Percentiles rank a stretch among this genome's conserved stretches.
Evolutionary conservation across 1,140 invertebrate genomes (phyloP).

Genomic region (Temnothorax nylanderi): DNA sequence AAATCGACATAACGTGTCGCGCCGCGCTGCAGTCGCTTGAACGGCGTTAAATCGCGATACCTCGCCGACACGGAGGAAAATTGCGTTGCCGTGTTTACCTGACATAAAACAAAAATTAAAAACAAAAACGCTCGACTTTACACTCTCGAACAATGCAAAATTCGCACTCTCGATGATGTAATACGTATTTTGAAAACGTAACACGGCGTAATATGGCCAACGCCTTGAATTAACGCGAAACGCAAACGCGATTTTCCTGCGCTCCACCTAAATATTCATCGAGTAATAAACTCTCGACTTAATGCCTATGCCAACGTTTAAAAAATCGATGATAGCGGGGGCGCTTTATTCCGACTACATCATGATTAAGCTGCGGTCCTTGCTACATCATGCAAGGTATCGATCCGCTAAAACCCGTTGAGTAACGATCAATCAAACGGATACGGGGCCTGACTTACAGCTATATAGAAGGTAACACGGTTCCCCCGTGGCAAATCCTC

Average conservation of each 20-base stretch:
- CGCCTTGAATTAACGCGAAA: neutral
- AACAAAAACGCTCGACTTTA: neutral
- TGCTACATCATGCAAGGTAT: slow-evolving; percentile 39
- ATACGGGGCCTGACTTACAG: slow-evolving; percentile 50
- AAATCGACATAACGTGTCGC: slow-evolving; percentile 63
- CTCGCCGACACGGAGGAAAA: slow-evolving; percentile 1
- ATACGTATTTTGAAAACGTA: neutral
- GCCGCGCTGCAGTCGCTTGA: slow-evolving; percentile 46
- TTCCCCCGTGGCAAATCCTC: slow-evolving; percentile 51
- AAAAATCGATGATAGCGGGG: slow-evolving; percentile 43
- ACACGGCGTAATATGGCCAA: neutral
- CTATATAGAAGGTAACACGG: slow-evolving; percentile 50
- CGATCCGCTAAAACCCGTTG: slow-evolving; percentile 56
- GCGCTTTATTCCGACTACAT: slow-evolving; percentile 34
- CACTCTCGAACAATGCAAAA: neutral
- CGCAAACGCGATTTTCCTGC: neutral
- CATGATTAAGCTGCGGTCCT: slow-evolving; percentile 41
- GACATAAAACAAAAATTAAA: slow-evolving; percentile 26
- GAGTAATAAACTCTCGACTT: slow-evolving; percentile 41
- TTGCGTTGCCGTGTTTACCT: slow-evolving; percentile 16
- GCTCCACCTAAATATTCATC: slow-evolving; percentile 41
- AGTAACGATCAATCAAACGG: slow-evolving; percentile 61
- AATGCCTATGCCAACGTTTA: slow-evolving; percentile 23
- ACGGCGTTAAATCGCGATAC: slow-evolving; percentile 45
- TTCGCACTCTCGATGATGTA: neutral